Conservation (phyloP, 2,113 vertebrate species). For the Procapra przewalskii region DNA sequence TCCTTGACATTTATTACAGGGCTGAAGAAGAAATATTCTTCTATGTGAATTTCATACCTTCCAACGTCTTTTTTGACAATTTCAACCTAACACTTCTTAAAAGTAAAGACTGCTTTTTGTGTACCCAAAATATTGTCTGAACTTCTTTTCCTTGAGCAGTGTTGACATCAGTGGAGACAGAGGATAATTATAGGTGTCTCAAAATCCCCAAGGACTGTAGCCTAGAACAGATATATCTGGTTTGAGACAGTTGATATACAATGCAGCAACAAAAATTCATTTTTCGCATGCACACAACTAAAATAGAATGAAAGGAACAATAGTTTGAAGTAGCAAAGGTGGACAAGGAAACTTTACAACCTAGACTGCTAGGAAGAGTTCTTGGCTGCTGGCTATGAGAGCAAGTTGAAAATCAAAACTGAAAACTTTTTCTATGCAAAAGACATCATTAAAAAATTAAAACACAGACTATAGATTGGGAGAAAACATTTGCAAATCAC, state of each 20-base stretch:
- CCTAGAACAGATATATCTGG: background rate
- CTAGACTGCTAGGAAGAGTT: background rate
- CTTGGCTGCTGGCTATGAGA: background rate
- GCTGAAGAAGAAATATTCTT: background rate
- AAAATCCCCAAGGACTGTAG: constrained; percentile 38
- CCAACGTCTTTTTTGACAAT: background rate
- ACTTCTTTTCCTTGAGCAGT: constrained; percentile 79
- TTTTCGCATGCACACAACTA: background rate
- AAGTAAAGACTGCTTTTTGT: background rate
- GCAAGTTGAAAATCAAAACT: background rate
- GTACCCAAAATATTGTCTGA: background rate
- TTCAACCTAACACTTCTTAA: background rate
- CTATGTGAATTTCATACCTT: background rate
- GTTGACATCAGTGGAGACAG: constrained; percentile 85
- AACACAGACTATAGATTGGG: background rate
- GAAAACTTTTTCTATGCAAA: background rate
- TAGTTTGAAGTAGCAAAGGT: background rate
- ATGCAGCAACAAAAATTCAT: background rate
- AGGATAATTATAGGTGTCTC: constrained; percentile 80
- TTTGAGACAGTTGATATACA: background rate
- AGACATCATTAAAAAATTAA: background rate
- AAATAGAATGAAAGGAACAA: background rate
- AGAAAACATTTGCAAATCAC: background rate
- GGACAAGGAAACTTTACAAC: background rate
- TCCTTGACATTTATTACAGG: background rate